A percentile compares a stretch with the other conserved stretches of the same genome.
Evolutionary conservation across 2,797 vertebrate genomes (phyloP).

Genomic region (Morelia viridis): DNA sequence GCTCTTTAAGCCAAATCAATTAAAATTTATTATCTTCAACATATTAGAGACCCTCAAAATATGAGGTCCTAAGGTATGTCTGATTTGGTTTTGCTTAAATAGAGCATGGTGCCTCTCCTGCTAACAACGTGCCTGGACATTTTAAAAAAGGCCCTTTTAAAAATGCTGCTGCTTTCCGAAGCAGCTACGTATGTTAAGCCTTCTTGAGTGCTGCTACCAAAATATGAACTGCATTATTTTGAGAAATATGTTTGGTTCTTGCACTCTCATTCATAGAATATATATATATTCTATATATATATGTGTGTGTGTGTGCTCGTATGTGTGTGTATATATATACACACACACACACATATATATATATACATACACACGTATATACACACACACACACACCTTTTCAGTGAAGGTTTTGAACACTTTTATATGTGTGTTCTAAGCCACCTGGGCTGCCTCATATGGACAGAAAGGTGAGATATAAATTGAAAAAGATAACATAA

Average conservation of each 20-base stretch:
- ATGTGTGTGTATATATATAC: no score
- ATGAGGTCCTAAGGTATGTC: not conserved
- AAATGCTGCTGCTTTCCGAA: not conserved
- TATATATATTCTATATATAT: no score
- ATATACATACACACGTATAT: no score
- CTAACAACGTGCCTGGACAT: not conserved
- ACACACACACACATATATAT: no score
- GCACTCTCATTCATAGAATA: not conserved
- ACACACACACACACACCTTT: no score
- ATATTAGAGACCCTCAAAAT: not conserved
- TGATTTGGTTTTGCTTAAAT: not conserved
- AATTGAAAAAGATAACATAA: not conserved
- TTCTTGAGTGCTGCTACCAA: not conserved
- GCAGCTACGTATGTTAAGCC: not conserved
- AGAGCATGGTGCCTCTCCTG: not conserved
- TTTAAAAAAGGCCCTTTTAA: not conserved
- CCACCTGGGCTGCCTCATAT: not conserved
- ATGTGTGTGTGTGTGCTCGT: no score
- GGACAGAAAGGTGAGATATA: not conserved
- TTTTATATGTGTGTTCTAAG: not conserved
- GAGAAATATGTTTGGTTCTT: not conserved
- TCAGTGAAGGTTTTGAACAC: not conserved
- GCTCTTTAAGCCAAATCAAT: not conserved
- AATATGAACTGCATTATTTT: not conserved
- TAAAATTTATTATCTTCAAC: not conserved